Base-by-base conservation (phyloP, 2,888 invertebrate species). In the Dasypolia templi region DNA sequence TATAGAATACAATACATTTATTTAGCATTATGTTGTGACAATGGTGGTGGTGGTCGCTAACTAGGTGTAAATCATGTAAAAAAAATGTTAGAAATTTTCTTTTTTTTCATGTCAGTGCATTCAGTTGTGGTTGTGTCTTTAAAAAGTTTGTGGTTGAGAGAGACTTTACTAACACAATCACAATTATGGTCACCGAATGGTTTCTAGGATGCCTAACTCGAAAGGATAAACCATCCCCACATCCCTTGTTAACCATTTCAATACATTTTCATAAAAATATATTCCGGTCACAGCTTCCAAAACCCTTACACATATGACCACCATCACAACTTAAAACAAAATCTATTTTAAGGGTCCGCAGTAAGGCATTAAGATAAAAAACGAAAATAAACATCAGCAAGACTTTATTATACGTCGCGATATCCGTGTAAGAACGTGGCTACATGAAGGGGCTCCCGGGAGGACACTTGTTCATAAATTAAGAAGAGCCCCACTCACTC, bases 401-500 rank as follows among this genome's bases (percentile, higher is more conserved):
- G 85, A 89, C 84, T 88, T 89, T 91, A 91, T 91, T 89, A 75
- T 77, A 88, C 81, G 85, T 87, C 86, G 85, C 87, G 88, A 89
- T 89, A 90, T 85, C 86, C 86, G 84, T 81, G 85, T 88, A 79
- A 87, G 87, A 86, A 83, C 85, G 83, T 83, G 84, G 88, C 86
- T 88, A 88, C 86, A 87, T 80, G 86, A 77, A 79, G 73, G 67
- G 73, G 73, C 82, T 82, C 89, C 88, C 89, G 72, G 79, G 89
- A 87, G 91, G 91, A 91, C 90, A 92, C 93, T 93, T 90, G 92
- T 92, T 92, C 92, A 93, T 94, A 93, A 94, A 94, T 94, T 94
- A 94, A 92, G 93, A 90, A 90, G 91, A 91, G 88, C 90, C 91
- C 91, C 90, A 89, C 93, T 93, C 93, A 91, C 93, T 93, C 88